Evolutionary conservation across 2,888 invertebrate genomes (phyloP), one percentile per base, ranked within the genome.

Genomic region (Microplitis deprimator): DNA sequence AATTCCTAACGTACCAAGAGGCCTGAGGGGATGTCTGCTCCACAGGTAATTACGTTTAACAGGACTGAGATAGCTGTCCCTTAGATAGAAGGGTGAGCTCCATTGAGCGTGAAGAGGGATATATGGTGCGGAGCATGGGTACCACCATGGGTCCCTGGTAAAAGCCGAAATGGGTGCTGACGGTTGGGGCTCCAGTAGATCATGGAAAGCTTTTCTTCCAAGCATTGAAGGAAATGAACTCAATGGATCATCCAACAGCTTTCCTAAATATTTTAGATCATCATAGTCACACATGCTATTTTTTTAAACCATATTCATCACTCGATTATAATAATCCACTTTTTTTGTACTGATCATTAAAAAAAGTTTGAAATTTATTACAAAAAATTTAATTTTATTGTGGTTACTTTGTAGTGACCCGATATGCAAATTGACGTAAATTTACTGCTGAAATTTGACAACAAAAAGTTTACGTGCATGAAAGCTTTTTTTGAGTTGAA

Each of bases 21-120:
- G 96, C 92, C 96, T 94, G 91, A 95, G 93, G 90, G 97, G 97
- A 91, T 97, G 96, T 91, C 94, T 95, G 91, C 94, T 94, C 97
- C 97, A 97, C 88, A 97, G 93, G 92, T 95, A 97, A 91, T 94
- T 95, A 92, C 96, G 95, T 93, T 96, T 96, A 90, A 97, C 93
- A 80, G 97, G 97, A 89, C 96, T 96, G 91, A 97, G 94, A 92
- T 95, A 97, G 88, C 96, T 96, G 92, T 96, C 95, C 85, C 97
- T 93, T 89, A 96, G 92, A 92, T 94, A 94, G 90, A 94, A 95
- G 80, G 95, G 95, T 90, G 92, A 93, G 90, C 93, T 93, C 92
- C 93, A 93, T 86, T 93, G 92, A 87, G 92, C 92, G 87, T 91
- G 91, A 82, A 91, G 91, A 81, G 94, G 93, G 81, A 91, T 91